These are phyloP conservation scores for Crypturellus tataupa DNA, from an alignment of 2,797 vertebrate genomes.

Conservation along the genomic window DNA sequence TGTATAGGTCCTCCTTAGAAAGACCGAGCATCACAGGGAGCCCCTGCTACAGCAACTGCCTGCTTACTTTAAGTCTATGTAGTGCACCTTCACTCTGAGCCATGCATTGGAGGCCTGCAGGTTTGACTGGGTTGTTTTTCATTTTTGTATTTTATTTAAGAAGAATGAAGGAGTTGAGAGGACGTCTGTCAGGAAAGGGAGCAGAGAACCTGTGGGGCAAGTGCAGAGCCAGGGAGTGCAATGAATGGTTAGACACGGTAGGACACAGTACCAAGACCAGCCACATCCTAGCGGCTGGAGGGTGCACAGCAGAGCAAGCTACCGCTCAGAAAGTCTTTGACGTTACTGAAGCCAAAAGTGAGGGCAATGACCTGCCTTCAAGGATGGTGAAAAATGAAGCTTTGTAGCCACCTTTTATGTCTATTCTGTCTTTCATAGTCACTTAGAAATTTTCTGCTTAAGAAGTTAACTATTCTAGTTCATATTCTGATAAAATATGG, in stretches of 20 bases:
- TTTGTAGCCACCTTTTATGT: neutral
- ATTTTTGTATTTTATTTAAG: neutral
- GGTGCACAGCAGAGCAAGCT: neutral
- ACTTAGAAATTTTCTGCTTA: neutral
- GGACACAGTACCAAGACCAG: too few relatives aligned
- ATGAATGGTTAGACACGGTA: neutral
- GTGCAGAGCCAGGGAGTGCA: neutral
- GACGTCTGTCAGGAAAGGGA: neutral
- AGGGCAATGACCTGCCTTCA: neutral
- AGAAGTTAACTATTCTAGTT: neutral
- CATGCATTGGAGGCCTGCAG: fast-evolving
- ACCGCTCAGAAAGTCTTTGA: neutral
- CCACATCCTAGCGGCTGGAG: neutral
- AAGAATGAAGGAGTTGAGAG: neutral
- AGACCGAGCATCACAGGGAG: neutral
- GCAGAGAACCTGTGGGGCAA: neutral
- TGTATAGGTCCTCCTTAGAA: neutral
- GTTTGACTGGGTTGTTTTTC: neutral
- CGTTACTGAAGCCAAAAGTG: neutral
- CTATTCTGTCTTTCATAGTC: neutral
- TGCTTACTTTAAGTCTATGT: neutral
- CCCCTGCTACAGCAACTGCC: neutral
- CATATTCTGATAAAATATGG: neutral
- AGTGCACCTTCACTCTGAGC: fast-evolving
- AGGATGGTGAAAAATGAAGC: neutral